Conservation (phyloP, 1,140 invertebrate species). For the Brachionus paranguensis region DNA sequence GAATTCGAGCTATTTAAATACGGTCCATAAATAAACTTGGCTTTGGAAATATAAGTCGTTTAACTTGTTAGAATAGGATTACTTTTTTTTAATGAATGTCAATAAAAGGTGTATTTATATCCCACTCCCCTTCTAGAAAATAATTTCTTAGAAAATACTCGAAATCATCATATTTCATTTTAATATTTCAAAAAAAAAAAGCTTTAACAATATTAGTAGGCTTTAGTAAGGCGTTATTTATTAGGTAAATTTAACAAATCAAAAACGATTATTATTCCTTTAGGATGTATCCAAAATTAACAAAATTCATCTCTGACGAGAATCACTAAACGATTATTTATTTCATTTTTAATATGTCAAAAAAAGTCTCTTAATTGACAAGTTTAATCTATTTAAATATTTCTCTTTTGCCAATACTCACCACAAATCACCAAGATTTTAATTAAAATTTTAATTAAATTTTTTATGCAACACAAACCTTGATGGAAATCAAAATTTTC, state of each 20-base stretch:
- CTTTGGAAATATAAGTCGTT: background rate
- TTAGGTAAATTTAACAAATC: background rate
- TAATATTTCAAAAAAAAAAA: background rate
- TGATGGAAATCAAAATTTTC: background rate
- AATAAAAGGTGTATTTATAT: background rate
- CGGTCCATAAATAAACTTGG: background rate
- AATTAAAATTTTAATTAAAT: background rate
- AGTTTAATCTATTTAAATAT: background rate
- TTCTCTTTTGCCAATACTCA: background rate
- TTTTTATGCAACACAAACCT: background rate
- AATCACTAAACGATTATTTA: background rate
- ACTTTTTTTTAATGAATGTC: background rate
- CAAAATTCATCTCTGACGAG: background rate
- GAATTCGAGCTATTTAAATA: background rate
- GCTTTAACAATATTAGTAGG: background rate
- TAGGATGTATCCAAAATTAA: background rate
- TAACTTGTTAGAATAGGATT: background rate
- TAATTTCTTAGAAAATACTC: background rate
- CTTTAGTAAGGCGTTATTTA: background rate
- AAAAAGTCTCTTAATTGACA: background rate
- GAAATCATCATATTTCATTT: background rate
- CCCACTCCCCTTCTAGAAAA: background rate
- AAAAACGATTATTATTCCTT: background rate
- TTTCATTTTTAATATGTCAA: background rate
- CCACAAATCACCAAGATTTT: background rate